A percentile compares a stretch with the other conserved stretches of the same genome.
phyloP scores from a whole-genome alignment of 1,140 invertebrate genomes.

The Phthorimaea operculella region DNA sequence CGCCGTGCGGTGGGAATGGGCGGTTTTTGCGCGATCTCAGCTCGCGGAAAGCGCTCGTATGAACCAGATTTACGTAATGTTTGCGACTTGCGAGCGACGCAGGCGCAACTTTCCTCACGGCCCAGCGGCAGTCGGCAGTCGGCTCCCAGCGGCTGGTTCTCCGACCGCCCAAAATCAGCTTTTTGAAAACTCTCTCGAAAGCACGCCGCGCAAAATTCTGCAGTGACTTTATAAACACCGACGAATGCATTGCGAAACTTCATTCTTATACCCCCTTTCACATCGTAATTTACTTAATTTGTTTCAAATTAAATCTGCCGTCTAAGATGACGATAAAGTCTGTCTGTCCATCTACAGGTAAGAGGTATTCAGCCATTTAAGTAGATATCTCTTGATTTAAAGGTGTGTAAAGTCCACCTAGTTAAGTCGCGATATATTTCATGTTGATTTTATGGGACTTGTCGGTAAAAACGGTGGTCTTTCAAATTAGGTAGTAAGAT shows the following conservation, averaged over 20 bases:
- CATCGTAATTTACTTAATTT: too few species aligned
- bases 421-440: too few species aligned
- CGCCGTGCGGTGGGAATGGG: conserved; percentile 28
- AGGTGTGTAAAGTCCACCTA: too few species aligned
- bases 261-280: too few species aligned
- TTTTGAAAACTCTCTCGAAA: neutral
- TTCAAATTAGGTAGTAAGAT: neutral
- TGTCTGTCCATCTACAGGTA: too few species aligned
- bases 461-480: neutral
- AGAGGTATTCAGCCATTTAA: too few species aligned
- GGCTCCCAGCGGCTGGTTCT: too few species aligned
- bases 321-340: too few species aligned
- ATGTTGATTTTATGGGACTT: too few species aligned
- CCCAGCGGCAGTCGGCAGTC: neutral
- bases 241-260: too few species aligned
- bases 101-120: conserved; percentile 32
- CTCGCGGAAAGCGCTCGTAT: conserved; percentile 33
- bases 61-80: conserved; percentile 51
- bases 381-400: too few species aligned
- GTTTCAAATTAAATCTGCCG: too few species aligned
- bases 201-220: neutral
- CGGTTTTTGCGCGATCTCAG: conserved; percentile 36
- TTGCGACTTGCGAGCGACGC: conserved; percentile 7
- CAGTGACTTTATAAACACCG: neutral
- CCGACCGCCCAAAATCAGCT: neutral